phyloP scores from a whole-genome alignment of 2,113 vertebrate genomes.

The Ammodytes marinus region DNA sequence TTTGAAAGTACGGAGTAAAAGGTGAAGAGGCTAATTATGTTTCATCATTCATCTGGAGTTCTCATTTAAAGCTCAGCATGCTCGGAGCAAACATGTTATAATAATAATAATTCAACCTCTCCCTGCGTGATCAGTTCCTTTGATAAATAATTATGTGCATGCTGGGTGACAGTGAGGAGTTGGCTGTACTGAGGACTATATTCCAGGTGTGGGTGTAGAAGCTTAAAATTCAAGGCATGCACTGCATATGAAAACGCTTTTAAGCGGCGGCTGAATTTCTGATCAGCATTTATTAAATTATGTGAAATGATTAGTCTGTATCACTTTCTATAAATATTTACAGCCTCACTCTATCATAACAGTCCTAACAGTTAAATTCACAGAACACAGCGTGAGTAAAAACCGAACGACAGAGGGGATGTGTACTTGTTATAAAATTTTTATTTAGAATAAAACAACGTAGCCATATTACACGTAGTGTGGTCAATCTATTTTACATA shows the following conservation, averaged over 20 bases:
- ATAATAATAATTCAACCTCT: slow-evolving; percentile 32
- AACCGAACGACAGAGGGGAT: neutral
- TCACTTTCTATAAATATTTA: slow-evolving; percentile 7
- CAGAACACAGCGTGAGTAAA: too few relatives aligned
- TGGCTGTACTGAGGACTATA: slow-evolving; percentile 32
- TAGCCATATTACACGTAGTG: slow-evolving; percentile 88
- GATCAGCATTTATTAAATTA: slow-evolving; percentile 1
- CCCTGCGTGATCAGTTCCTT: slow-evolving; percentile 50
- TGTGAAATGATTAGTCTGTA: neutral
- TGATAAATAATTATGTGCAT: slow-evolving; percentile 46
- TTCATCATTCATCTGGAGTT: slow-evolving; percentile 55
- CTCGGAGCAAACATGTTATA: slow-evolving; percentile 49
- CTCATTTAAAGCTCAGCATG: slow-evolving; percentile 40
- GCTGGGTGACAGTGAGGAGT: slow-evolving; percentile 25
- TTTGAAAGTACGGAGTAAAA: neutral
- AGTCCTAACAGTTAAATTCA: neutral
- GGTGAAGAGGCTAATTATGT: slow-evolving; percentile 48
- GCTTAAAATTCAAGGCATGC: slow-evolving; percentile 7
- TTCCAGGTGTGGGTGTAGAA: slow-evolving; percentile 7
- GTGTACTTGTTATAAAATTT: slow-evolving; percentile 84
- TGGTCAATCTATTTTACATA: slow-evolving; percentile 87
- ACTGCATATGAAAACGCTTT: slow-evolving; percentile 9
- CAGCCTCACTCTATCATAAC: neutral
- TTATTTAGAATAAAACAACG: slow-evolving; percentile 90
- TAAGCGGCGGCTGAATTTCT: slow-evolving; percentile 4